Evolutionary conservation across 2,797 vertebrate genomes (phyloP).

Genomic region (Periparus ater): DNA sequence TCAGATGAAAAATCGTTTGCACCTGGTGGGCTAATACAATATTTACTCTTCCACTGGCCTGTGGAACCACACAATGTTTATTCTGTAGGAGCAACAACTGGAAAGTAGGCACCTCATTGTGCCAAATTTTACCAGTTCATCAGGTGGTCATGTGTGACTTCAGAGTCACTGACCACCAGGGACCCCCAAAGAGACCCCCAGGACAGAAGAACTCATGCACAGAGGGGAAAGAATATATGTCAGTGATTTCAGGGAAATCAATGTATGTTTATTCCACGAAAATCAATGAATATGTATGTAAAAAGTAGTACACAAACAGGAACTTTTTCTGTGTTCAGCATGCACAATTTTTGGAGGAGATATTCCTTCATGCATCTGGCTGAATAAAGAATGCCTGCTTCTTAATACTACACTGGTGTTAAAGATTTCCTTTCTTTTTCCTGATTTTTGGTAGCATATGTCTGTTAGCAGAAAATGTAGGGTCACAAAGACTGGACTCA

Average conservation of each 20-base stretch:
- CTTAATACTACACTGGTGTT: not conserved
- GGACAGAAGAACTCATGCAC: rapidly evolving
- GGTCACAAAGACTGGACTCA: not conserved
- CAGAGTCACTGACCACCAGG: rapidly evolving
- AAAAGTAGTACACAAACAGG: not conserved
- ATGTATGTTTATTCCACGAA: not conserved
- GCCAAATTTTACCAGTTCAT: not conserved
- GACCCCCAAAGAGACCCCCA: not conserved
- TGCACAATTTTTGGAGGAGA: not conserved
- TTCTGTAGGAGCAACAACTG: not conserved
- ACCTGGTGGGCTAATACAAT: not conserved
- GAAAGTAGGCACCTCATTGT: not conserved
- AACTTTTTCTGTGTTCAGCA: not conserved
- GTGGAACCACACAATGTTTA: not conserved
- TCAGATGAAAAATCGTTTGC: not conserved
- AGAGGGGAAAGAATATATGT: not conserved
- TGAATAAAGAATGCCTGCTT: not conserved
- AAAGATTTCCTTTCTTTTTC: not conserved
- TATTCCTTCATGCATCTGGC: rapidly evolving
- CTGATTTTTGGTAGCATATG: not conserved
- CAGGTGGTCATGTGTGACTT: not conserved
- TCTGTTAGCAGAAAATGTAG: not conserved
- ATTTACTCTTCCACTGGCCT: not conserved
- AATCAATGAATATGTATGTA: not conserved
- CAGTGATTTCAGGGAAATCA: not conserved